phyloP scores from a whole-genome alignment of 2,888 invertebrate species.

The Phrixothrix hirtus region DNA sequence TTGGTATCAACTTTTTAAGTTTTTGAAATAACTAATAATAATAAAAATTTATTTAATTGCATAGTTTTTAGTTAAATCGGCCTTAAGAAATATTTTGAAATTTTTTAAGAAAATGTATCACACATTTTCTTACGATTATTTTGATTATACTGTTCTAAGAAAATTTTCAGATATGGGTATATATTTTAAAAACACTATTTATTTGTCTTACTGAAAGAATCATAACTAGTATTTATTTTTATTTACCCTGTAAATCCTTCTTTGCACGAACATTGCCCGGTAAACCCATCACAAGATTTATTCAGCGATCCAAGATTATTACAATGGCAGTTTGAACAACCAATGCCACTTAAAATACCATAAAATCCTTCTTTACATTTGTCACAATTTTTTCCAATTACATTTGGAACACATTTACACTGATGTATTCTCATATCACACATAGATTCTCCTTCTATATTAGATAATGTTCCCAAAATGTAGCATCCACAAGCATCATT shows the following conservation, averaged over 20 bases:
- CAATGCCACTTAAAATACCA: conserved; percentile 76
- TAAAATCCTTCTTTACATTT: conserved; percentile 78
- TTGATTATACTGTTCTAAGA: too few relatives aligned
- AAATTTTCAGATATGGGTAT: too few relatives aligned
- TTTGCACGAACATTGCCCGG: conserved; percentile 84
- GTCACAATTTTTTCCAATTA: conserved; percentile 75
- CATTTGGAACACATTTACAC: conserved; percentile 75
- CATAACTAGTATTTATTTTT: too few relatives aligned
- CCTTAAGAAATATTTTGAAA: too few relatives aligned
- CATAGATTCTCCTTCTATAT: conserved; percentile 67
- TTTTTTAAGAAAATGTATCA: too few relatives aligned
- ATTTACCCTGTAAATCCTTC: conserved; percentile 77
- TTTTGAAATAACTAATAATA: too few relatives aligned
- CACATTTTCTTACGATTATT: too few relatives aligned
- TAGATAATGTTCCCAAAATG: conserved; percentile 74
- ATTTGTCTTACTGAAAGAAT: too few relatives aligned
- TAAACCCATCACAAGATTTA: conserved; percentile 72
- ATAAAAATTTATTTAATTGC: too few relatives aligned
- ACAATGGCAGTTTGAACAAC: conserved; percentile 82
- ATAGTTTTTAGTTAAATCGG: too few relatives aligned
- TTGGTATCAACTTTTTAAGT: too few relatives aligned
- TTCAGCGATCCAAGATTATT: conserved; percentile 81
- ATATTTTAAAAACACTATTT: too few relatives aligned
- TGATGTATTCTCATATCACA: conserved; percentile 77
- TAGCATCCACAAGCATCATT: conserved; percentile 73